phyloP scores from a whole-genome alignment of 2,888 invertebrate genomes.

The Malthinus flaveolus region DNA sequence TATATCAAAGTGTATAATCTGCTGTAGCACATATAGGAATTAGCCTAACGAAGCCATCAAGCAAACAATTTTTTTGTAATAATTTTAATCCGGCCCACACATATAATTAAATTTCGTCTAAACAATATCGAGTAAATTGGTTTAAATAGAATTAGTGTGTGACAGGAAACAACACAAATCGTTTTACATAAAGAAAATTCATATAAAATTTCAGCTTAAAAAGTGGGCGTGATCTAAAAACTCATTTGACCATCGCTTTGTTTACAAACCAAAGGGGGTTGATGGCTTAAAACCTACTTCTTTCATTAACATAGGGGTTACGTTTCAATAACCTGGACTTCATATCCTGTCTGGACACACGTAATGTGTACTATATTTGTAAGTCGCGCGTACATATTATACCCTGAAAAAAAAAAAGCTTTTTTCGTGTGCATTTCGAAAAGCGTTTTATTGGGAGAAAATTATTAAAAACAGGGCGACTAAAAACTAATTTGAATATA shows the following conservation, averaged over 20 bases:
- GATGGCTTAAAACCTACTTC: constrained; percentile 51
- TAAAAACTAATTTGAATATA: too few species aligned
- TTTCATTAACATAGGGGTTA: constrained; percentile 53
- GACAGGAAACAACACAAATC: constrained; percentile 28
- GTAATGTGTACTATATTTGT: constrained; percentile 19
- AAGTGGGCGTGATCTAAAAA: constrained; percentile 46
- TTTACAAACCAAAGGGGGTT: constrained; percentile 42
- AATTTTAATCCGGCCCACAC: background rate
- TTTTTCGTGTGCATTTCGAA: too few species aligned
- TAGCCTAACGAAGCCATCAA: constrained; percentile 38
- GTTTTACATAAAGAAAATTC: background rate
- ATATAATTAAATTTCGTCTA: constrained; percentile 23
- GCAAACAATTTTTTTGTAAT: too few species aligned
- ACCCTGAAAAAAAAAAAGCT: too few species aligned
- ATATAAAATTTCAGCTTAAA: background rate
- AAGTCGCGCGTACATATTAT: constrained; percentile 10
- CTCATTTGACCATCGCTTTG: constrained; percentile 53
- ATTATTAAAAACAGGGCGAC: too few species aligned
- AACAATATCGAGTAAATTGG: constrained; percentile 26
- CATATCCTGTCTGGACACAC: constrained; percentile 45
- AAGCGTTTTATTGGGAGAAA: too few species aligned
- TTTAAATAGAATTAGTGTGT: constrained; percentile 26
- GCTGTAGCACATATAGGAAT: constrained; percentile 40
- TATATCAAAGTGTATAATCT: constrained; percentile 38
- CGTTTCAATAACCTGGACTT: constrained; percentile 53